Conservation (phyloP, 2,113 vertebrate genomes). For the Hippotragus niger region DNA sequence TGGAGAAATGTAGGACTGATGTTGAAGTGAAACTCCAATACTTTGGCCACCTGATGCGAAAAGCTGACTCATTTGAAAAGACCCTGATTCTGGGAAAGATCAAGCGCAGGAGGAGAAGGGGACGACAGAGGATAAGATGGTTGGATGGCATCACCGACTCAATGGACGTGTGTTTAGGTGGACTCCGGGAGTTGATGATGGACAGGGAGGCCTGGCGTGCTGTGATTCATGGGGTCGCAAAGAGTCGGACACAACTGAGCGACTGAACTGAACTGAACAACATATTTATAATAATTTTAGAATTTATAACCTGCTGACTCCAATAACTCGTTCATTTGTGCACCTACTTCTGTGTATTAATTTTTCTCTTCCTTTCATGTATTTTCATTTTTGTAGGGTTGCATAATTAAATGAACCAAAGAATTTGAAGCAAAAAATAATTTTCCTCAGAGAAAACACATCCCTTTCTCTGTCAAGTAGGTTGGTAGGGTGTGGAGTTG, state of each 20-base stretch:
- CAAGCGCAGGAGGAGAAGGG: background rate
- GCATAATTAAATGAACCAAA: background rate
- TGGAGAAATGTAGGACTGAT: background rate
- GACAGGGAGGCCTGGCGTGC: background rate
- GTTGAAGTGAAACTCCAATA: background rate
- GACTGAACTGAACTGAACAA: background rate
- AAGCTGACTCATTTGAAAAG: background rate
- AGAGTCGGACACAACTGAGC: accelerated
- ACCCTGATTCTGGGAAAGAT: background rate
- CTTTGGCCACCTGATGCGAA: background rate
- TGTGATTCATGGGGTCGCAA: background rate
- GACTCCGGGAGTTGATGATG: background rate
- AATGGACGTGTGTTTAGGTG: background rate
- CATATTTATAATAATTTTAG: background rate
- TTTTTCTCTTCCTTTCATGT: background rate
- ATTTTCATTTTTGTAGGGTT: background rate
- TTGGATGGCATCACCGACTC: background rate
- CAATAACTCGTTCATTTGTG: background rate
- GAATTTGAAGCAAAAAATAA: background rate
- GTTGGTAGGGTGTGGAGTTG: background rate
- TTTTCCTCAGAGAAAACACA: background rate
- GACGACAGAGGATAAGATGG: accelerated
- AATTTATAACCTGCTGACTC: background rate
- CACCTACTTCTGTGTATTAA: background rate
- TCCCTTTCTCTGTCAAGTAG: background rate